These are phyloP conservation scores for Mohoua ochrocephala DNA, from an alignment of 2,113 vertebrate species.

Conservation along the genomic window DNA sequence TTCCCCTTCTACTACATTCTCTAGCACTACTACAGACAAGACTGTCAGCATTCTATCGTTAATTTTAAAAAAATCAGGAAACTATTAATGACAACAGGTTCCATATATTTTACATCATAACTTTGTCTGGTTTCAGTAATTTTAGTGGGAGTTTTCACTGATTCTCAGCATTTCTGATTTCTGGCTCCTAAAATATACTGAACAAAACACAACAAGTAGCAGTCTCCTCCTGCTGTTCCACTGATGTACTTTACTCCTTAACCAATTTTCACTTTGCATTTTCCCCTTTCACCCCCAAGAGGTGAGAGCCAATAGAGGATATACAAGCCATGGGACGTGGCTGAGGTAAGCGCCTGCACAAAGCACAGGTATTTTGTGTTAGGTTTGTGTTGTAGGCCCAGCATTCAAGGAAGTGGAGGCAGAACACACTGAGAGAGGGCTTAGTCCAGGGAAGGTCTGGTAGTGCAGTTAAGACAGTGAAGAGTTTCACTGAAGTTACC, in stretches of 20 bases:
- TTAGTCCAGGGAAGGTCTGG: not conserved
- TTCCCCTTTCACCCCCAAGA: not conserved
- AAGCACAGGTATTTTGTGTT: not conserved
- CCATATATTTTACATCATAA: not conserved
- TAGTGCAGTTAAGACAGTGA: not conserved
- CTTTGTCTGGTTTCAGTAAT: not conserved
- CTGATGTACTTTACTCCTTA: not conserved
- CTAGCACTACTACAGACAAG: not conserved
- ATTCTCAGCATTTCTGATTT: not conserved
- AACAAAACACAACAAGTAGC: not conserved
- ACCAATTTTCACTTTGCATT: not conserved
- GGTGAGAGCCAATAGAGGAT: not conserved
- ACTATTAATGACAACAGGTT: not conserved
- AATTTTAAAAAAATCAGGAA: not conserved
- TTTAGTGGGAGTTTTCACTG: not conserved
- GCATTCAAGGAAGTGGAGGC: not conserved
- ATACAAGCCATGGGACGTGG: not conserved
- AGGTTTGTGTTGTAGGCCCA: not conserved
- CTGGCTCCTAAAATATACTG: not conserved
- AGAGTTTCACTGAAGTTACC: not conserved
- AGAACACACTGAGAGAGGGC: not conserved
- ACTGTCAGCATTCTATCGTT: not conserved
- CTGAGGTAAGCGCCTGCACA: not conserved
- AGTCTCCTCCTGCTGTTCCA: slow-evolving; percentile 3
- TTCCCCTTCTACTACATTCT: not conserved